Evolutionary conservation across 2,888 invertebrate species (phyloP).

Genomic region (Fragum sueziense): DNA sequence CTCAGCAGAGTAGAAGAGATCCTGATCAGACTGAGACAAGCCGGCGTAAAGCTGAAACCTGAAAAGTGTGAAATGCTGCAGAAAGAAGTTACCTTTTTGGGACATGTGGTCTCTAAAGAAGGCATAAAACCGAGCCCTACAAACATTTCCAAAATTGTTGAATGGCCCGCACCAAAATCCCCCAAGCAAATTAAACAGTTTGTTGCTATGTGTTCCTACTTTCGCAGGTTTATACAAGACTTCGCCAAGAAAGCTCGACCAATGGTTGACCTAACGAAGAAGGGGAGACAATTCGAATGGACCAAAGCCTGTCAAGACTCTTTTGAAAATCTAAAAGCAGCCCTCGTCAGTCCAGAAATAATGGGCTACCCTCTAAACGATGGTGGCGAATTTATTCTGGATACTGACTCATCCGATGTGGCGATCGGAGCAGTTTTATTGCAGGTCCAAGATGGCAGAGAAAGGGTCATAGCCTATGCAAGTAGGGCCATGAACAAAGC

Average conservation of each 20-base stretch:
- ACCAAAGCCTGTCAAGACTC: background rate
- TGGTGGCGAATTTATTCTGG: conserved; percentile 44
- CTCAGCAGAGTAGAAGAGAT: no score
- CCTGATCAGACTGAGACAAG: no score
- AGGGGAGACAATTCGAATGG: conserved; percentile 17
- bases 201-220: no score
- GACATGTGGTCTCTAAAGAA: no score
- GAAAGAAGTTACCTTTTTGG: no score
- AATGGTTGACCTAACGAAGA: conserved; percentile 24
- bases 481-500: conserved; percentile 51
- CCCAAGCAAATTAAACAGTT: no score
- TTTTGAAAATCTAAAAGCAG: conserved; percentile 35
- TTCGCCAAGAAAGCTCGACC: conserved; percentile 18
- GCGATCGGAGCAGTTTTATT: conserved; percentile 49
- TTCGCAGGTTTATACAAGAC: no score
- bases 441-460: conserved; percentile 48
- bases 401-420: conserved; percentile 53
- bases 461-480: conserved; percentile 48
- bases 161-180: no score
- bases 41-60: no score
- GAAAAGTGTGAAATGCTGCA: no score
- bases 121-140: no score
- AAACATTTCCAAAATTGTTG: no score
- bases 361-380: conserved; percentile 45
- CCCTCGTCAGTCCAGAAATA: conserved; percentile 38